Conservation (phyloP, 2,113 vertebrate species). For the Malaclemys terrapin region DNA sequence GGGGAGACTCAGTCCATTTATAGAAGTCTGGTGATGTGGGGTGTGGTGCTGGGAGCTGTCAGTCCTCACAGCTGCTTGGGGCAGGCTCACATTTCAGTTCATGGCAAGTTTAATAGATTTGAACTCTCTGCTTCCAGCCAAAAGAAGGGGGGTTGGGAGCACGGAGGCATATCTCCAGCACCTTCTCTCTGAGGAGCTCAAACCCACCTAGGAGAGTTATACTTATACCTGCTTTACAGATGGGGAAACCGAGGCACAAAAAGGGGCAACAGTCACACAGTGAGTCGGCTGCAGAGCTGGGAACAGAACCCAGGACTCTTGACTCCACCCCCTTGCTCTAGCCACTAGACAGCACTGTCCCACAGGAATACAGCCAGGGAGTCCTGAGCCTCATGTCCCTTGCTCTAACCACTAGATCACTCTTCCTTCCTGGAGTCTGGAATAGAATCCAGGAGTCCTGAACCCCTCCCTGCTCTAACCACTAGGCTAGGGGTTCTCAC, state of each 20-base stretch:
- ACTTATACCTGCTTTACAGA: not conserved
- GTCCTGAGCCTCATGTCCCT: not conserved
- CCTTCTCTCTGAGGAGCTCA: accelerated
- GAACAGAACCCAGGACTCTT: not conserved
- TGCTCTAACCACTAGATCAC: not conserved
- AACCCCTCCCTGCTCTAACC: not conserved
- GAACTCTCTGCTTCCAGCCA: not conserved
- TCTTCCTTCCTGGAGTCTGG: not conserved
- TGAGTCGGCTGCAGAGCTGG: not conserved
- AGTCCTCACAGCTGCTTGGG: not conserved
- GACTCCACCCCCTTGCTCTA: constrained; percentile 6
- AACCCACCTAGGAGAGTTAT: not conserved
- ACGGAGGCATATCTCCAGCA: not conserved
- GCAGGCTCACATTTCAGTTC: constrained; percentile 63
- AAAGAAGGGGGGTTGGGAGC: not conserved
- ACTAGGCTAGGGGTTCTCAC: no score
- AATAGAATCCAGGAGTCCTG: not conserved
- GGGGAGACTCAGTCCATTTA: not conserved
- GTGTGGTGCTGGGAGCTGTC: constrained; percentile 67
- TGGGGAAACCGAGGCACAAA: not conserved
- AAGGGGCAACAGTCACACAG: not conserved
- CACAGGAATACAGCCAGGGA: no score
- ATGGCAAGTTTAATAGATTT: not conserved
- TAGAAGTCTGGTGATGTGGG: not conserved
- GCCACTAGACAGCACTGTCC: not conserved